A percentile compares a stretch with the other conserved stretches of the same genome.
These are phyloP conservation scores for Drosophila atroscutellata DNA, from an alignment of 2,888 invertebrate genomes.

Conservation along the genomic window DNA sequence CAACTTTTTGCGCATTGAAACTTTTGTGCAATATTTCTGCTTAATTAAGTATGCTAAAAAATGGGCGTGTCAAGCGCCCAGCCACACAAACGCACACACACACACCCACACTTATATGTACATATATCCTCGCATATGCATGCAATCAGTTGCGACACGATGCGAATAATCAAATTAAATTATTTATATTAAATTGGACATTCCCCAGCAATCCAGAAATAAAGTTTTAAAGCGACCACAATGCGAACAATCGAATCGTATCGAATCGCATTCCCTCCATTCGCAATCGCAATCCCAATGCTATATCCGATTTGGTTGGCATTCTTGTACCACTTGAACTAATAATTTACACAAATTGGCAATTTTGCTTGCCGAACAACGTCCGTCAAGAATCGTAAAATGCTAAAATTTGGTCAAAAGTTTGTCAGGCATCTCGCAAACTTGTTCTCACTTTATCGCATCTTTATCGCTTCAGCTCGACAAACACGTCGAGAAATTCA, in stretches of 20 bases:
- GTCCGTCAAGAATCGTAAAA: constrained; percentile 69
- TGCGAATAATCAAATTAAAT: constrained; percentile 61
- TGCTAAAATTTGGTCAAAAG: constrained; percentile 73
- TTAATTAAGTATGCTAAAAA: constrained; percentile 72
- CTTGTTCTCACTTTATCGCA: constrained; percentile 80
- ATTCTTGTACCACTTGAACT: constrained; percentile 61
- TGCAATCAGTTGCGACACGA: constrained; percentile 41
- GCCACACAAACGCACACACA: neutral
- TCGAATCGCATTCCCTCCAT: neutral
- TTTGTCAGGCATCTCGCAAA: constrained; percentile 59
- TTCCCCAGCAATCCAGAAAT: neutral
- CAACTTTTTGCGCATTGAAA: constrained; percentile 61
- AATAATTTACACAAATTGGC: constrained; percentile 81
- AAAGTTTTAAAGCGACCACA: constrained; percentile 18
- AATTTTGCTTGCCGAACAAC: constrained; percentile 66
- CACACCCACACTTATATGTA: neutral
- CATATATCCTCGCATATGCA: constrained; percentile 19
- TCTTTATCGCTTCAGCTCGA: constrained; percentile 76
- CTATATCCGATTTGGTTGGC: constrained; percentile 34
- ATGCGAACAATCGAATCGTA: constrained; percentile 17
- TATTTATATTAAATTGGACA: constrained; percentile 63
- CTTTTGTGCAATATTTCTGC: constrained; percentile 66
- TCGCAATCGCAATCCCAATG: constrained; percentile 14
- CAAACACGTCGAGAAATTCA: constrained; percentile 78
- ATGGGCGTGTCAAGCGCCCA: constrained; percentile 23